Base-by-base conservation (phyloP, 2,888 invertebrate genomes). In the Eupithecia abbreviata region DNA sequence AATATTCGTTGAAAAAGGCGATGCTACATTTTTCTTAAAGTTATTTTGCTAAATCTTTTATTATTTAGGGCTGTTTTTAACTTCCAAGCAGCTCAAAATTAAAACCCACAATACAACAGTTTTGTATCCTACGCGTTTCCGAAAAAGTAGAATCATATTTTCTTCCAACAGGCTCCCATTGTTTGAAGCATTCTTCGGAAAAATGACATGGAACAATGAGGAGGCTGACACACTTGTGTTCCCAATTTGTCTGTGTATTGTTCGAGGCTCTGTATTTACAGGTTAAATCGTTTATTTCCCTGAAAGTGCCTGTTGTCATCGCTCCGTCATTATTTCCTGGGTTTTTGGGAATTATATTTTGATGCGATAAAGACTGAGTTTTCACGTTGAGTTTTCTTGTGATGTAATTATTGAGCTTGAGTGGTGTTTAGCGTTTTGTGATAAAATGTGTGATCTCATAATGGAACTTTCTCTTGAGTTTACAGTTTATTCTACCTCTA, bases 201-300 rank as follows among this genome's bases (percentile, higher is more conserved):
- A 90, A 91, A 92, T 91, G 89, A 88, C 86, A 77, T 79, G 81
- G 85, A 88, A 91, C 91, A 91, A 91, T 87, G 86, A 85, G 87
- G 85, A 85, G 80, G 88, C 87, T 90, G 86, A 91, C 90, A 89
- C 86, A 88, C 86, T 87, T 86, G 83, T 88, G 85, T 88, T 87
- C 87, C 88, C 89, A 90, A 91, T 92, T 92, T 91, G 89, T 90
- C 89, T 89, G 84, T 80, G 84, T 83, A 90, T 92, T 92, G 91
- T 91, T 88, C 82, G 82, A 87, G 87, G 86, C 87, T 84, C 85
- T 83, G 84, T 89, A 88, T 90, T 90, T 90, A 85, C 81, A 82
- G 83, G 83, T 84, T 85, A 84, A 85, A 84, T 84, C 82, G 80
- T 86, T 79, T 84, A 83, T 86, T 86, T 84, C 77, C 71, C 49